Evolutionary conservation across 2,888 invertebrate genomes (phyloP).

Genomic region (Pterostichus madidus): DNA sequence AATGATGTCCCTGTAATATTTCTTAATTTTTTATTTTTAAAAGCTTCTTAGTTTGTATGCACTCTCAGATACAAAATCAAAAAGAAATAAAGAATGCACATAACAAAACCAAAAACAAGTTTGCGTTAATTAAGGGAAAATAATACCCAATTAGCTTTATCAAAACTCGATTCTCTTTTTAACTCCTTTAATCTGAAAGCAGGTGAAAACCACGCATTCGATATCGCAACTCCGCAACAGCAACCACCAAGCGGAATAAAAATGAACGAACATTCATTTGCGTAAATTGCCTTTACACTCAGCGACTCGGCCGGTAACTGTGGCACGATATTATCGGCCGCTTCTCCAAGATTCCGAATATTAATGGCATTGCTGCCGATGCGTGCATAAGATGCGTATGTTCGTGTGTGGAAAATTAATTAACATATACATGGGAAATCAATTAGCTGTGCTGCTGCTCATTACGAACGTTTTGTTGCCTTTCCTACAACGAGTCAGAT

Average conservation of each 20-base stretch:
- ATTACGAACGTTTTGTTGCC: background rate
- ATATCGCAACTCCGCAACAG: background rate
- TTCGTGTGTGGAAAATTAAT: conserved; percentile 23
- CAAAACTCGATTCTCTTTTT: background rate
- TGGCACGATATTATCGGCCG: too few species aligned
- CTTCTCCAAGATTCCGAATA: too few species aligned
- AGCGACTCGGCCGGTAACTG: too few species aligned
- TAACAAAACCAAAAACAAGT: conserved; percentile 7
- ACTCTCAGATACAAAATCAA: background rate
- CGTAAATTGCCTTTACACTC: background rate
- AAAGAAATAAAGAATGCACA: background rate
- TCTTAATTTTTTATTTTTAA: too few species aligned
- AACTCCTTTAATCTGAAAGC: background rate
- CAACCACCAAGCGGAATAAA: background rate
- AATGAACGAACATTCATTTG: conserved; percentile 5
- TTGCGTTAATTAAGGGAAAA: conserved; percentile 12
- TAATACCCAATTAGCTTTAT: conserved; percentile 19
- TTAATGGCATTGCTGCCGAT: too few species aligned
- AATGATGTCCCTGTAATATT: too few species aligned
- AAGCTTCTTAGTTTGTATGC: background rate
- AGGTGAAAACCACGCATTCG: background rate
- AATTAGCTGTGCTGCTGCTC: conserved; percentile 30
- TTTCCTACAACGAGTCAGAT: too few species aligned
- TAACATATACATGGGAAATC: conserved; percentile 46
- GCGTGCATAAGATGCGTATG: background rate